Evolutionary conservation across 2,113 vertebrate species (phyloP).

Genomic region (Clarias magur): DNA sequence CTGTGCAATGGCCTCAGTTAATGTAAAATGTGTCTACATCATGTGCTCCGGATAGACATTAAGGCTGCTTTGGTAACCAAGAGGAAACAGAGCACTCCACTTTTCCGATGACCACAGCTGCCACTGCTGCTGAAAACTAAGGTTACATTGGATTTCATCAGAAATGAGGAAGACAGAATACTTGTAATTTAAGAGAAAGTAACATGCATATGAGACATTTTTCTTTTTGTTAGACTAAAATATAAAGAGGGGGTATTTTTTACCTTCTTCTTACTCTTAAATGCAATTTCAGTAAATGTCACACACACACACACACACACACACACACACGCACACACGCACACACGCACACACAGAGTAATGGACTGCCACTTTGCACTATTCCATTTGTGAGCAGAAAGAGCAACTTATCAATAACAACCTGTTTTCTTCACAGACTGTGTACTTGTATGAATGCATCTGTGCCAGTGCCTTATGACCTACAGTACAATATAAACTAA

Average conservation of each 20-base stretch:
- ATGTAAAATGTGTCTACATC: conserved; percentile 5
- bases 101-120: conserved; percentile 19
- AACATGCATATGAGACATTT: conserved; percentile 24
- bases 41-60: conserved; percentile 19
- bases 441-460: not conserved
- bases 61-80: conserved; percentile 9
- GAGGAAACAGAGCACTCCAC: not conserved
- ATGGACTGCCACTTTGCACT: conserved; percentile 44
- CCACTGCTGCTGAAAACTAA: conserved; percentile 28
- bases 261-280: conserved; percentile 22
- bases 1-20: conserved; percentile 5
- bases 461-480: not conserved
- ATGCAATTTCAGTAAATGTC: conserved; percentile 53
- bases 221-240: conserved; percentile 11
- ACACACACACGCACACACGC: conserved; percentile 3
- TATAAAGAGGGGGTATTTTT: not conserved
- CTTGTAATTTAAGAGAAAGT: conserved; percentile 37
- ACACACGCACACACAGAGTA: not conserved
- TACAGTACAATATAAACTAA: not conserved
- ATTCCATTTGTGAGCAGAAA: conserved; percentile 34
- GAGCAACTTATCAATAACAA: conserved; percentile 27
- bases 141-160: conserved; percentile 50
- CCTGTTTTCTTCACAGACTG: conserved; percentile 9
- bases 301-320: conserved; percentile 12
- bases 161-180: conserved; percentile 9